These are phyloP conservation scores for Sinosuthora webbiana DNA, from an alignment of 2,113 vertebrate genomes.

Conservation along the genomic window DNA sequence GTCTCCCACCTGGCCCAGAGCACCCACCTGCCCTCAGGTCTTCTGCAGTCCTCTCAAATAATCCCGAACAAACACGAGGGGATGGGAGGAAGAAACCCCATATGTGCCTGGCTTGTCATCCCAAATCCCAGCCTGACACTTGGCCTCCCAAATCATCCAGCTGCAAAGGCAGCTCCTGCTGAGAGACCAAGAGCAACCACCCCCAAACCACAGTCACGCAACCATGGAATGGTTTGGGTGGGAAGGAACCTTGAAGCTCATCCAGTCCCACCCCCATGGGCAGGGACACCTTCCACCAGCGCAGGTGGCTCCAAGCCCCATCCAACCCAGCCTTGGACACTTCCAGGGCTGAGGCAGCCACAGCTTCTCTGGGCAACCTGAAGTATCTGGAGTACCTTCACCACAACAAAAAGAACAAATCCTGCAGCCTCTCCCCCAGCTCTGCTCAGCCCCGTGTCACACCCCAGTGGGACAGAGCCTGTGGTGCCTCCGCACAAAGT, in stretches of 20 bases:
- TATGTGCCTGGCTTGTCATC: background rate
- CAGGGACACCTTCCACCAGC: background rate
- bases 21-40: background rate
- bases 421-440: background rate
- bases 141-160: background rate
- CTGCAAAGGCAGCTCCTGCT: background rate
- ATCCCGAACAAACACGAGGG: background rate
- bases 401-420: fast-evolving
- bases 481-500: background rate
- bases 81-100: background rate
- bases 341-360: background rate
- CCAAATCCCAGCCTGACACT: background rate
- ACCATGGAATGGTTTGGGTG: background rate
- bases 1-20: background rate
- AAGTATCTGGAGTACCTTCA: background rate
- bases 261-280: background rate
- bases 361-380: background rate
- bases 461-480: fast-evolving
- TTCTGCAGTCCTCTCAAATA: background rate
- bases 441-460: background rate
- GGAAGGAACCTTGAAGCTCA: background rate
- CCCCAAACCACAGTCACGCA: background rate
- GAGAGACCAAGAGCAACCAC: too few relatives aligned
- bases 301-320: fast-evolving
- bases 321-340: background rate